Conservation (phyloP, 1,140 invertebrate species). For the Drosophila tropicalis region DNA sequence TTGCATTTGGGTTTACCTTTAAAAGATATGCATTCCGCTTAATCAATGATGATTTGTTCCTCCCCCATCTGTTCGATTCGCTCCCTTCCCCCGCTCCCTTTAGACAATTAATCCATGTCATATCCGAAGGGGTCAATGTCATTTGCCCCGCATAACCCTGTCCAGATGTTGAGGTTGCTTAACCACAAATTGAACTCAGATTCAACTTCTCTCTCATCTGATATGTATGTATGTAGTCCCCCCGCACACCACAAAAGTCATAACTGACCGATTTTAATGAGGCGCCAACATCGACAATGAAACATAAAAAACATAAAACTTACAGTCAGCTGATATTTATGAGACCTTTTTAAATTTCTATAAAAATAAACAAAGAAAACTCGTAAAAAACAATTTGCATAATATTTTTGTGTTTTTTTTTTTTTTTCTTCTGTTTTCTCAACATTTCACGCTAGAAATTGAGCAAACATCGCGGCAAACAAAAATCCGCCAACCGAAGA, state of each 20-base stretch:
- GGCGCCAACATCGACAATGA: slow-evolving; percentile 15
- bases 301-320: slow-evolving; percentile 18
- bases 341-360: slow-evolving; percentile 20
- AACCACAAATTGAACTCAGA: slow-evolving; percentile 17
- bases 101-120: not conserved
- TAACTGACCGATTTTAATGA: slow-evolving; percentile 17
- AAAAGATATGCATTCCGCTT: slow-evolving; percentile 7
- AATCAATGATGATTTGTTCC: not conserved
- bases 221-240: not conserved
- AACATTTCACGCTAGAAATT: slow-evolving; percentile 11
- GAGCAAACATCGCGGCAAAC: slow-evolving; percentile 11
- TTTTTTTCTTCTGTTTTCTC: not conserved
- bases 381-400: slow-evolving; percentile 20
- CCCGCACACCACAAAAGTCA: not conserved
- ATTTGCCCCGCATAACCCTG: slow-evolving; percentile 13
- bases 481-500: slow-evolving; percentile 21
- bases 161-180: slow-evolving; percentile 11
- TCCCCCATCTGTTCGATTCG: not conserved
- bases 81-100: not conserved
- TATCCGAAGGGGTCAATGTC: slow-evolving; percentile 13
- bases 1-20: slow-evolving; percentile 1
- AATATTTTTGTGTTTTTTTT: slow-evolving; percentile 2
- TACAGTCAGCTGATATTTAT: slow-evolving; percentile 19
- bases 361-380: slow-evolving; percentile 20
- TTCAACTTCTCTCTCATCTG: not conserved